phyloP scores from a whole-genome alignment of 1,140 invertebrate species.

The Tetramorium alpestre region DNA sequence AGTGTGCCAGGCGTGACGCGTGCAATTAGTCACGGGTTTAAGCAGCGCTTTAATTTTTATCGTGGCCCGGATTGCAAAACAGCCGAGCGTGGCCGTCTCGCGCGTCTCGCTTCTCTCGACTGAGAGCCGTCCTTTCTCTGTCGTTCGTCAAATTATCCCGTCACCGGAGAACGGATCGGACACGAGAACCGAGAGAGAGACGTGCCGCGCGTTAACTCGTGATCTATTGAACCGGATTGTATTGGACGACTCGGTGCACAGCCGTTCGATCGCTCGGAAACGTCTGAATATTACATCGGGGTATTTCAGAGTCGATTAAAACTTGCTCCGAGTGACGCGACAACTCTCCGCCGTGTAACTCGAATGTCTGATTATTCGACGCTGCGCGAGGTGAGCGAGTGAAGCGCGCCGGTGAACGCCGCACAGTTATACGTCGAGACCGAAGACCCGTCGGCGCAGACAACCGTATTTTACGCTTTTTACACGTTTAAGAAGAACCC shows the following conservation, averaged over 20 bases:
- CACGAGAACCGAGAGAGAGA: not conserved
- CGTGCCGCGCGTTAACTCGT: constrained; percentile 4
- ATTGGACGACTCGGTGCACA: not conserved
- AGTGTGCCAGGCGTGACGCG: constrained; percentile 66
- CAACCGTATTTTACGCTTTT: constrained; percentile 67
- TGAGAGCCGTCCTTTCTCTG: constrained; percentile 34
- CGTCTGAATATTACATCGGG: not conserved
- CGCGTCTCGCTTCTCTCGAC: not conserved
- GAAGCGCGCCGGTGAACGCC: not conserved
- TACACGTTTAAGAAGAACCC: constrained; percentile 51
- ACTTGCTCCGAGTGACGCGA: not conserved
- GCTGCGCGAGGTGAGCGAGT: not conserved
- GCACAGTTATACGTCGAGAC: constrained; percentile 38
- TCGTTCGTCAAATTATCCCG: constrained; percentile 48
- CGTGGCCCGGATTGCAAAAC: constrained; percentile 67
- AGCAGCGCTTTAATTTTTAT: constrained; percentile 62
- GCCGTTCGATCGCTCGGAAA: not conserved
- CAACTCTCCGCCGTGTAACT: not conserved
- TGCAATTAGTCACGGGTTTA: constrained; percentile 68
- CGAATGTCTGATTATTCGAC: not conserved
- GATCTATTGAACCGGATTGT: constrained; percentile 37
- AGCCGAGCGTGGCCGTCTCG: constrained; percentile 1
- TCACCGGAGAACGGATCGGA: not conserved
- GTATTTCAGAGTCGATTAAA: not conserved
- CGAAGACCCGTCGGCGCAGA: constrained; percentile 48